phyloP scores from a whole-genome alignment of 2,888 invertebrate species.

The Griposia aprilina region DNA sequence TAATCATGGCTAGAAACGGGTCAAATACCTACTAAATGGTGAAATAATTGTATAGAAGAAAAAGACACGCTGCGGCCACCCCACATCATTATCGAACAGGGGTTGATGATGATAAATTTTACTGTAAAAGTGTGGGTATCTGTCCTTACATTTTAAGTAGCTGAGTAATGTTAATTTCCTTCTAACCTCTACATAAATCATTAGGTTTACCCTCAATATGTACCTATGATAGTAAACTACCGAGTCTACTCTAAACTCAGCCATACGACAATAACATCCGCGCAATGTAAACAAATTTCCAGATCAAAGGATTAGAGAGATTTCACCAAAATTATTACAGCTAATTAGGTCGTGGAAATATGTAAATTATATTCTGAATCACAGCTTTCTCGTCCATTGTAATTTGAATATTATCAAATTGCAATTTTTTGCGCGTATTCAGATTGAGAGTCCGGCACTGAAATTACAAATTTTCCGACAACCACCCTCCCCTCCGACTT shows the following conservation, averaged over 20 bases:
- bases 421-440: slow-evolving; percentile 52
- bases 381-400: slow-evolving; percentile 30
- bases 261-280: neutral
- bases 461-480: slow-evolving; percentile 48
- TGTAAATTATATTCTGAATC: slow-evolving; percentile 42
- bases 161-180: neutral
- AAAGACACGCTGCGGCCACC: neutral
- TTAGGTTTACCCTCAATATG: neutral
- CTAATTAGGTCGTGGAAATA: slow-evolving; percentile 39
- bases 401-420: slow-evolving; percentile 50
- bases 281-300: slow-evolving; percentile 15
- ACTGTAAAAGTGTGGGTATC: neutral
- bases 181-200: neutral
- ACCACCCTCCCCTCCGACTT: slow-evolving; percentile 34
- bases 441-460: slow-evolving; percentile 38
- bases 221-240: neutral
- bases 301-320: slow-evolving; percentile 18
- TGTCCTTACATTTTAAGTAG: neutral
- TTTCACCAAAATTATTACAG: slow-evolving; percentile 21
- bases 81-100: no score
- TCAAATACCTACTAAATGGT: neutral
- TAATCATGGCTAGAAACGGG: no score
- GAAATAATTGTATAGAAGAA: neutral
- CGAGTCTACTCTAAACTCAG: slow-evolving; percentile 1
- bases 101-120: neutral